Base-by-base conservation (phyloP, 2,113 vertebrate genomes). In the Vimba vimba region DNA sequence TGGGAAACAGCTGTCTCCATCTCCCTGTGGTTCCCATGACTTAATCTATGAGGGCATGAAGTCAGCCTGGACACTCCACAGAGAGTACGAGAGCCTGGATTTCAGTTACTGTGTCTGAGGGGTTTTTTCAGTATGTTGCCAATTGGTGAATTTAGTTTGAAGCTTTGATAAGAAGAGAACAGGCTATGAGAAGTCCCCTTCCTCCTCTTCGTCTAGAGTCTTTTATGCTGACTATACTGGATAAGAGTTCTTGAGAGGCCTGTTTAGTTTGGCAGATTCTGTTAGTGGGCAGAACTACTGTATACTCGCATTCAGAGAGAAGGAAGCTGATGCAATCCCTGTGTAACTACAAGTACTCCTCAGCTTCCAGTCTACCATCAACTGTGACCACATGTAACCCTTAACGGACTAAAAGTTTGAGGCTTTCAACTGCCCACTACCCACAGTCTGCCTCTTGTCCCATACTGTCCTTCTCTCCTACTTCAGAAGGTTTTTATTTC, bases 311-410 rank as follows among this genome's bases (percentile, higher is more conserved):
- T 30, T 33, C 75, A 83, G 73, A 71, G 82, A 50, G 66, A 66
- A 68, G 60, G 57, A 47, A 66, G 66, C 87, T 88, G 87, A 88
- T 88, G 87, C 87, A 88, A 88, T 86, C 83, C 30, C 69, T 23
- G 79, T 88, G 87, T 85, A 88, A 88, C 87, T 71, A 68, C 71
- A 71, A 25, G 50, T 30, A 6, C 27, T 69, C 79, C 43, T 69
- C 62, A 69, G 80, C 59, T 36, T 47, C 47, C 47, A 43, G 30
- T 17, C 27, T 52, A 33, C 36, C 39, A 39, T 50, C 9, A 43
- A 47, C 80, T 81, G 1, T 13, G 64, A 25, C 64, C 59, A 55
- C 75, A 57, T 27, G 33, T 59, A 27, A 79, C 84, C 66, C 15
- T 74, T 62, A 50, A 36, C 66, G 55, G 21, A 25, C 68, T 19